Conservation (phyloP, 2,797 vertebrate species). For the Setipinna tenuifilis region DNA sequence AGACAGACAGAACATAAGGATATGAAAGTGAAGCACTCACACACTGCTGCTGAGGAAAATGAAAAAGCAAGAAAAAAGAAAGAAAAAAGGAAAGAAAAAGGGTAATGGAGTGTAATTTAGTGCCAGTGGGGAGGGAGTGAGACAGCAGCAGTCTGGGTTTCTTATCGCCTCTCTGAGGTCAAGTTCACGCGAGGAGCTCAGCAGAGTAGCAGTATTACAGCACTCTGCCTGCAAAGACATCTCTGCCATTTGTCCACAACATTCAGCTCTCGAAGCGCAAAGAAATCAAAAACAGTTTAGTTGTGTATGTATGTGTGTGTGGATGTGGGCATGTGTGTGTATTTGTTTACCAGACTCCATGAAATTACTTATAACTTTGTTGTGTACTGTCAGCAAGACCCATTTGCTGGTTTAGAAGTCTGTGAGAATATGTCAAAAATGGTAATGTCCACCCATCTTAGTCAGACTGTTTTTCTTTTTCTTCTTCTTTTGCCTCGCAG, state of each 20-base stretch:
- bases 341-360: background rate
- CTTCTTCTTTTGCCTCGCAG: background rate
- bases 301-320: background rate
- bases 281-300: background rate
- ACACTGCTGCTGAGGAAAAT: background rate
- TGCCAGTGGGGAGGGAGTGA: background rate
- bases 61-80: background rate
- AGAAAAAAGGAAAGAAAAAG: background rate
- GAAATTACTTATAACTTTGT: background rate
- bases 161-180: background rate
- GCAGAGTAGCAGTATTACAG: background rate
- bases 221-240: background rate
- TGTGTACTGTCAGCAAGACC: background rate
- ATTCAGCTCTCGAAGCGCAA: background rate
- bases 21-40: background rate
- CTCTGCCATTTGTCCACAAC: background rate
- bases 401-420: background rate
- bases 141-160: background rate
- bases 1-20: background rate
- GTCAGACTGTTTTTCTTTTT: background rate
- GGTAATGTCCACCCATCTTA: background rate
- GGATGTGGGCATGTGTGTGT: background rate
- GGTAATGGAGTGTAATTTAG: too few species aligned
- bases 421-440: conserved; percentile 1
- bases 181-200: background rate